Base-by-base conservation (phyloP, 2,888 invertebrate species). In the Papilio demoleus region DNA sequence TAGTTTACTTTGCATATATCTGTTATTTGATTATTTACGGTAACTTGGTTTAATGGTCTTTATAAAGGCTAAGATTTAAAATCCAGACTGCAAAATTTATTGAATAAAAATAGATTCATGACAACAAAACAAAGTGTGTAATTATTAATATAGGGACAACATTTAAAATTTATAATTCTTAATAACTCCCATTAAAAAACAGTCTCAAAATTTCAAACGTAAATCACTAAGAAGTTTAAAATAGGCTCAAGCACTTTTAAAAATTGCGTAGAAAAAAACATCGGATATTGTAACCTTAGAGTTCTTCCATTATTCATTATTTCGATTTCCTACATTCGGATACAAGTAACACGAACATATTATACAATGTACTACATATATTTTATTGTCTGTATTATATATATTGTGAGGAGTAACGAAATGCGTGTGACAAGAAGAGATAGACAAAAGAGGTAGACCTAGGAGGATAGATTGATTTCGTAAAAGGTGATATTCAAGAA, bases 21-120 rank as follows among this genome's bases (percentile, higher is more conserved):
- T 12, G 31, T 31, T 56, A 56, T 31, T 56, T 56, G 53, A 56
- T 56, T 14, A 53, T 2, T 9, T 56, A 56, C 53, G 31, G 53
- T 56, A 31, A 24, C 22, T 50, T 56, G 53, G 9, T 56, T 56
- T 56, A 17, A 56, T 27, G n/a, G 3, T 31, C 17, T 17, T 17
- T 11, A 56, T n/a, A 53, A 31, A 31, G 17, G 53, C n/a, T 31
- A 56, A 17, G 9, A 27, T 27, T 31, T 9, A 11, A 56, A 31
- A 56, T n/a, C 2, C 17, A 9, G 9, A 31, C 53, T 17, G 8
- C 19, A 22, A 45, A 19, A 0, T 12, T 4, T 19, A 11, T 19
- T 19, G 5, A 17, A 11, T 4, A 11, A 47, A 45, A 45, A 47
- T 12, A 1, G 4, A 47, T 22, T 22, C n/a, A 47, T 47, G 11